These are phyloP conservation scores for Limnephilus auricula DNA, from an alignment of 2,888 invertebrate species.

Conservation along the genomic window DNA sequence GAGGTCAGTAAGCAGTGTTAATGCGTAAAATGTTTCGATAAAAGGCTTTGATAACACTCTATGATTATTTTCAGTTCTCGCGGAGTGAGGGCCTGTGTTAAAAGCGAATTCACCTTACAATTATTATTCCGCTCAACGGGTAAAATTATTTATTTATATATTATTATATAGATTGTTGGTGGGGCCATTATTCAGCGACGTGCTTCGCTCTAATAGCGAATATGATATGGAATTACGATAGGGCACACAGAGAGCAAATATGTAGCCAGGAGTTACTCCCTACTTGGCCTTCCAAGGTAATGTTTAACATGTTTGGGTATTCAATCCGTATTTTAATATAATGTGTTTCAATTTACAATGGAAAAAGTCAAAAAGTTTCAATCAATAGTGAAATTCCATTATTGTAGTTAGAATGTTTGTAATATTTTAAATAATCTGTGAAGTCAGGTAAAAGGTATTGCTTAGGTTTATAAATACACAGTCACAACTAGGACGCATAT, in stretches of 20 bases:
- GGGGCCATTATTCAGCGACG: conserved; percentile 70
- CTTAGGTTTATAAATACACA: no score
- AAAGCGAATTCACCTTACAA: conserved; percentile 50
- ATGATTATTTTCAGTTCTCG: neutral
- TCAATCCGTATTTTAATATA: neutral
- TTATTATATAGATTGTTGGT: conserved; percentile 75
- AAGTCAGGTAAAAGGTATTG: neutral
- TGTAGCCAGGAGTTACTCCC: neutral
- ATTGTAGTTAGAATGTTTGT: neutral
- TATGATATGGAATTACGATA: neutral
- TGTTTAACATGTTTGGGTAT: neutral
- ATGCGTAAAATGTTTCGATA: neutral
- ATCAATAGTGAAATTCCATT: neutral
- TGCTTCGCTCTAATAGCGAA: neutral
- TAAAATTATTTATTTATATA: conserved; percentile 65
- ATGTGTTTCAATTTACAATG: neutral
- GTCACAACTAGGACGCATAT: no score
- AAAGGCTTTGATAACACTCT: neutral
- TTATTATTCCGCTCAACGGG: conserved; percentile 58
- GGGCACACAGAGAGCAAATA: neutral
- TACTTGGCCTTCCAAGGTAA: neutral
- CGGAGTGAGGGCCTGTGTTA: conserved; percentile 15
- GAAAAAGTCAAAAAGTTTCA: neutral
- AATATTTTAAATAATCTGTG: neutral
- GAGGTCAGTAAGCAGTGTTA: neutral